Base-by-base conservation (phyloP, 1,140 invertebrate species). In the Cotesia glomerata region DNA sequence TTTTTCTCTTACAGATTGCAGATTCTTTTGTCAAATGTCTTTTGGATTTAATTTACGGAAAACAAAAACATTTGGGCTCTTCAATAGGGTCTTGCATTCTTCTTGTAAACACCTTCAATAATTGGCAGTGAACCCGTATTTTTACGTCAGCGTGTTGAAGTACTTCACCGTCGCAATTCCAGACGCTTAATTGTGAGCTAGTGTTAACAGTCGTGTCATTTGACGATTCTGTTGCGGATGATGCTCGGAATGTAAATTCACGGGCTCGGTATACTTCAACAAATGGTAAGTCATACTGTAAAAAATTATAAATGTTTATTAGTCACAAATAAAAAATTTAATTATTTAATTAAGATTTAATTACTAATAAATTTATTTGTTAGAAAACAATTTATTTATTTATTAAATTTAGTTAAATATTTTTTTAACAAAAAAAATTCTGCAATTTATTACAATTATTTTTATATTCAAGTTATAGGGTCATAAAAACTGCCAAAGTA, bases 121-220 rank as follows among this genome's bases (percentile, higher is more conserved):
- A 76, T 80, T 90, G 89, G 75, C 89, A 87, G 81, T 90, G 89
- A 39, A 89, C 89, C 76, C 91, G 93, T 76, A 94, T 91, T 77
- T 90, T 89, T 52, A 95, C 88, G 77, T 91, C 89, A 65, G 91
- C 88, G 75, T 92, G 90, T 39, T 89, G 86, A 58, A 95, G 86
- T 16, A 95, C 86, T 84, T 96, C 95, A 8, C 95, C 95, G 85
- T 96, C 95, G 88, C 94, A 95, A 80, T 96, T 95, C 94, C 95
- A 96, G 18, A 93, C 90, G 77, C 91, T 93, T 68, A 87, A 74
- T 16, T 82, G 81, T 26, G 82, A 82, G 63, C 82, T 76, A 65
- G 82, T 77, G 26, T 77, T 76, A 32, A 78, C 75, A 51, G 77
- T 82, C 45, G 85, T 81, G 71, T 71, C 79, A 58, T 76, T 78